Evolutionary conservation across 1,140 invertebrate genomes (phyloP).

Genomic region (Drosophila eugracilis): DNA sequence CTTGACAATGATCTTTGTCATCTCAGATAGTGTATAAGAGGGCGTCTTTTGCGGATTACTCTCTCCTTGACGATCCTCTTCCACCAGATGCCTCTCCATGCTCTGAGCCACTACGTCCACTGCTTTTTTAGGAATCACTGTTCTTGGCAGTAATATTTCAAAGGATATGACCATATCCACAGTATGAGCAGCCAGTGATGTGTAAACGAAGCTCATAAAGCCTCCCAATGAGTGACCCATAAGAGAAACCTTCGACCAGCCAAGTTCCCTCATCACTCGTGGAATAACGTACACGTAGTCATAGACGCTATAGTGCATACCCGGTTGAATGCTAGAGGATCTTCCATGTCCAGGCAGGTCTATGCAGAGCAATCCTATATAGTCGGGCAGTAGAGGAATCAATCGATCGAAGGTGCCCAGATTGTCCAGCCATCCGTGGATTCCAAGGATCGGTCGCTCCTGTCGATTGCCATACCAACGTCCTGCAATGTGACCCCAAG

Average conservation of each 20-base stretch:
- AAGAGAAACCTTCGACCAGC: slow-evolving; percentile 88
- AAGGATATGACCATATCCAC: slow-evolving; percentile 87
- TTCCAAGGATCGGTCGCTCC: slow-evolving; percentile 87
- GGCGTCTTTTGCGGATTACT: slow-evolving; percentile 85
- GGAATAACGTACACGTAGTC: slow-evolving; percentile 86
- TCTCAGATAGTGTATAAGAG: slow-evolving; percentile 86
- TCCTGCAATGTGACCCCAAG: slow-evolving; percentile 88
- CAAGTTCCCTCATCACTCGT: slow-evolving; percentile 87
- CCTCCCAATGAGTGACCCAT: slow-evolving; percentile 89
- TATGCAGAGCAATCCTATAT: slow-evolving; percentile 87
- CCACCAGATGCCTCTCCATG: slow-evolving; percentile 49
- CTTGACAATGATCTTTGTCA: slow-evolving; percentile 85
- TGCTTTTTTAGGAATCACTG: not conserved
- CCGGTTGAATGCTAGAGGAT: slow-evolving; percentile 88
- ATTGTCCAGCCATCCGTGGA: slow-evolving; percentile 92
- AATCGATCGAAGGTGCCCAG: slow-evolving; percentile 89
- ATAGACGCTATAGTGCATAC: slow-evolving; percentile 86
- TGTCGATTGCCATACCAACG: slow-evolving; percentile 88
- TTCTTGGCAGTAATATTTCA: slow-evolving; percentile 86
- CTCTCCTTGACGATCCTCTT: slow-evolving; percentile 45
- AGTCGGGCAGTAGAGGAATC: slow-evolving; percentile 86
- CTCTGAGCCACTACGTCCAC: not conserved
- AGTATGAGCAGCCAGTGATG: slow-evolving; percentile 86
- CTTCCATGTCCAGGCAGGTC: slow-evolving; percentile 90
- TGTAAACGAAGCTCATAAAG: slow-evolving; percentile 86